Base-by-base conservation (phyloP, 1,140 invertebrate genomes). In the Physella acuta region DNA sequence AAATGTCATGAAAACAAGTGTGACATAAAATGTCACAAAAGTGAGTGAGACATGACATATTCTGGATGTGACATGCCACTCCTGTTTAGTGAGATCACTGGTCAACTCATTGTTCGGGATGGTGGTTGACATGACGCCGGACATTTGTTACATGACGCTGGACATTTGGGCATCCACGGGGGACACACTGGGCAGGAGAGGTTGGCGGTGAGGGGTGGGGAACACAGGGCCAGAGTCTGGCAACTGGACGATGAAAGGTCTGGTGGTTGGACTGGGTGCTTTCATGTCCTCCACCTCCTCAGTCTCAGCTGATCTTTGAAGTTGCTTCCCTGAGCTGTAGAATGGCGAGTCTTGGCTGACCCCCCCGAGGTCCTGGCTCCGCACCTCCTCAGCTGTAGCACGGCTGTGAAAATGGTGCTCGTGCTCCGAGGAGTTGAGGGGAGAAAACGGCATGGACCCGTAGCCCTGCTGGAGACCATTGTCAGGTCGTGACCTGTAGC, bases 231-330 rank as follows among this genome's bases (percentile, higher is more conserved):
- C 66, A 14, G 66, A 59, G 56, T 68, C 66, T 11, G 66, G 66
- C 37, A 68, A 31, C 66, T 68, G 66, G 24, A 68, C 66, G 1
- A 68, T 51, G 55, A 68, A 68, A 49, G 66, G 66, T 51, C 39
- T 59, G 1, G 66, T 37, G 36, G 33, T 64, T 5, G 62, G 44
- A 33, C 30, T 51, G 30, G 34, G 26, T 4, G 16, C 4, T 30
- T 34, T 64, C 26, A 33, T 26, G 4, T 30, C 49, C 3, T 28
- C 51, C 28, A 36, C 39, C 20, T 51, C 44, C 3, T 16, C 63
- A 30, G 26, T 17, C 34, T 31, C 49, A 2, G n/a, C 1, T 11
- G n/a, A 1, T 24, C 20, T 39, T 24, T 20, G 55, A 26, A 33
- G 36, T 17, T 33, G 34, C 2, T 30, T 39, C 20, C 36, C 52